A percentile compares a stretch with the other conserved stretches of the same genome.
These are phyloP conservation scores for Cyclophora punctaria DNA, from an alignment of 2,888 invertebrate genomes.

Conservation along the genomic window DNA sequence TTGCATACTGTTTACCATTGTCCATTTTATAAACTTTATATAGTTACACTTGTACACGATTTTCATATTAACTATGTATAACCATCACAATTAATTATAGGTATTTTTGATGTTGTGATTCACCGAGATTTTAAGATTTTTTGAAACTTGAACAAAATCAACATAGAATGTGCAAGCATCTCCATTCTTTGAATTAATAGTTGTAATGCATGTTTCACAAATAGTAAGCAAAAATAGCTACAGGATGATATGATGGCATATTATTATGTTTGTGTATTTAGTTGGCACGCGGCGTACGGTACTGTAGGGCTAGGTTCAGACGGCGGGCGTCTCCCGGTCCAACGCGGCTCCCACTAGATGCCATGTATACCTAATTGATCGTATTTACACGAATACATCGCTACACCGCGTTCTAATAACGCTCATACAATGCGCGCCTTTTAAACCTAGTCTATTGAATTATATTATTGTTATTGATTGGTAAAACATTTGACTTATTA, in stretches of 20 bases:
- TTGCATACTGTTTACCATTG: constrained; percentile 28
- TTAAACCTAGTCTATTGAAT: constrained; percentile 7
- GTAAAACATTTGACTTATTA: constrained; percentile 4
- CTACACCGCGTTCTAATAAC: no score
- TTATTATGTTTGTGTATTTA: constrained; percentile 13
- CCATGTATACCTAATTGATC: no score
- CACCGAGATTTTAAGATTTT: constrained; percentile 11
- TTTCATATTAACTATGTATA: constrained; percentile 12
- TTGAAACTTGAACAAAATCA: constrained; percentile 23
- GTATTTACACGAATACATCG: no score
- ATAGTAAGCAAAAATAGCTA: no score
- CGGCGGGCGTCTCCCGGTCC: neutral
- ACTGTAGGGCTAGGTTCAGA: constrained; percentile 2
- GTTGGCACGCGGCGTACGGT: neutral
- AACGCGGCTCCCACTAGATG: no score
- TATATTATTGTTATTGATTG: constrained; percentile 10
- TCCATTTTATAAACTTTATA: constrained; percentile 46
- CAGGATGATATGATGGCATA: no score
- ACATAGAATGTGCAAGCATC: constrained; percentile 8
- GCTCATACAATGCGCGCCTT: constrained; percentile 11
- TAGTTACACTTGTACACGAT: constrained; percentile 15
- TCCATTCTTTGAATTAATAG: constrained; percentile 4
- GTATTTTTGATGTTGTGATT: constrained; percentile 17
- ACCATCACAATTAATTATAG: constrained; percentile 19
- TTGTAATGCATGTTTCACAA: no score